phyloP scores from a whole-genome alignment of 2,888 invertebrate species.

The Polyploca ridens region DNA sequence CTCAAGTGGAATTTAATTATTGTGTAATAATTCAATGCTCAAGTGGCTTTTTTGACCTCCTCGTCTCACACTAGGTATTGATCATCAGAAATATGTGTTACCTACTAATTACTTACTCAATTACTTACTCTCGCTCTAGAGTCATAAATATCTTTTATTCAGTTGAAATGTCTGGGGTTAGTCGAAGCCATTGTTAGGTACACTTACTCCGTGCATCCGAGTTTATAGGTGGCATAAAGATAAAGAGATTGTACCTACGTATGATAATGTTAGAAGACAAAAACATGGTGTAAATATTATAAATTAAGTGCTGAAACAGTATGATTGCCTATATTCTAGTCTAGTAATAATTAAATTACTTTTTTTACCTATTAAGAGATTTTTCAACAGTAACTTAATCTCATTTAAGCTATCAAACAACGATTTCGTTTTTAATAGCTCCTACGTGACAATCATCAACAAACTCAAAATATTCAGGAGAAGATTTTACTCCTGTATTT shows the following conservation, averaged over 20 bases:
- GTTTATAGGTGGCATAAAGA: not conserved
- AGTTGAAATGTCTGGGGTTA: not conserved
- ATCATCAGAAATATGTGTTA: no score
- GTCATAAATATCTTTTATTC: conserved; percentile 7
- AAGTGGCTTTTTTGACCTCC: no score
- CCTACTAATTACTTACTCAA: not conserved
- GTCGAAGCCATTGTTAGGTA: not conserved
- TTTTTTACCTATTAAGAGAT: not conserved
- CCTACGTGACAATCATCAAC: not conserved
- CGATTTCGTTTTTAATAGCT: not conserved
- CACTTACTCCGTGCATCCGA: not conserved
- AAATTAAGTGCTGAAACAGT: not conserved
- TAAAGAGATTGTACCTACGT: not conserved
- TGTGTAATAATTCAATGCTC: no score
- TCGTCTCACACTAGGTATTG: conserved; percentile 51
- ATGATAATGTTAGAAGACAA: not conserved
- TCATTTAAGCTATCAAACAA: not conserved
- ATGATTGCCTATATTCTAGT: not conserved
- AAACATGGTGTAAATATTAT: not conserved
- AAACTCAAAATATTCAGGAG: not conserved
- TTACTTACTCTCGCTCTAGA: not conserved
- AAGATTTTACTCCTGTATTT: conserved; percentile 13
- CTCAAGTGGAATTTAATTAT: no score
- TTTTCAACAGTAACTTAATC: not conserved
- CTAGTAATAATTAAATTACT: not conserved